These are phyloP conservation scores for Drosophila orosa DNA, from an alignment of 1,140 invertebrate genomes.

Conservation along the genomic window DNA sequence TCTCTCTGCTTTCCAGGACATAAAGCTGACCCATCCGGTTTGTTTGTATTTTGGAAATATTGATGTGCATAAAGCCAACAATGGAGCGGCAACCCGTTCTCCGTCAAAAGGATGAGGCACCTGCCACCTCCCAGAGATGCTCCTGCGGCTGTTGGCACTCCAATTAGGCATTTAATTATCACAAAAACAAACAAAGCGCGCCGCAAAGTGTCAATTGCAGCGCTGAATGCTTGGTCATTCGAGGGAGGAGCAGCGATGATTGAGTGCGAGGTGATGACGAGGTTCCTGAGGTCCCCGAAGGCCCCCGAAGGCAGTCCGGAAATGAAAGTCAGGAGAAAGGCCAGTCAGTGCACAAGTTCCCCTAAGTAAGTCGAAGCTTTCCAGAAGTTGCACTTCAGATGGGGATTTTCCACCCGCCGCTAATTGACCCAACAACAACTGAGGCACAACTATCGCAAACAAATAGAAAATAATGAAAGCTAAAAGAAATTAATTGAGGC, in stretches of 20 bases:
- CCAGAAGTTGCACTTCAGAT: slow-evolving; percentile 5
- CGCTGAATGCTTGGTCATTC: background rate
- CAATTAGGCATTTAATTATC: slow-evolving; percentile 51
- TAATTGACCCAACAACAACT: slow-evolving; percentile 16
- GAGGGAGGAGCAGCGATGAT: slow-evolving; percentile 9
- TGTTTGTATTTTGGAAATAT: slow-evolving; percentile 42
- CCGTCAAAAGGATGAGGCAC: background rate
- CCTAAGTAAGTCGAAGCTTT: slow-evolving; percentile 1
- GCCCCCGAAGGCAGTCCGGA: slow-evolving; percentile 6
- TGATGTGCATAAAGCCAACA: slow-evolving; percentile 49
- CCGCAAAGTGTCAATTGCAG: slow-evolving; percentile 46
- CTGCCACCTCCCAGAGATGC: background rate
- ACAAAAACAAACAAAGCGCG: slow-evolving; percentile 12
- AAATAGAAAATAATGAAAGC: background rate
- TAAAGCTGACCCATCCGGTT: background rate
- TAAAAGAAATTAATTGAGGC: background rate
- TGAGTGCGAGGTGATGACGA: slow-evolving; percentile 21
- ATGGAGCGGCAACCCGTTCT: slow-evolving; percentile 24
- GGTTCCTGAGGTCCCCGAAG: background rate
- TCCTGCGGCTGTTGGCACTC: slow-evolving; percentile 10
- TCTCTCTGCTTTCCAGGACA: background rate
- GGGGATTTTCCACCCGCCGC: background rate
- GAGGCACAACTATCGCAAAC: slow-evolving; percentile 6
- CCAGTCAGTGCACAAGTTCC: background rate
- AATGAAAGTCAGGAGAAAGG: slow-evolving; percentile 10